Evolutionary conservation across 1,140 invertebrate species (phyloP).

Genomic region (Hypsibius dujardini): DNA sequence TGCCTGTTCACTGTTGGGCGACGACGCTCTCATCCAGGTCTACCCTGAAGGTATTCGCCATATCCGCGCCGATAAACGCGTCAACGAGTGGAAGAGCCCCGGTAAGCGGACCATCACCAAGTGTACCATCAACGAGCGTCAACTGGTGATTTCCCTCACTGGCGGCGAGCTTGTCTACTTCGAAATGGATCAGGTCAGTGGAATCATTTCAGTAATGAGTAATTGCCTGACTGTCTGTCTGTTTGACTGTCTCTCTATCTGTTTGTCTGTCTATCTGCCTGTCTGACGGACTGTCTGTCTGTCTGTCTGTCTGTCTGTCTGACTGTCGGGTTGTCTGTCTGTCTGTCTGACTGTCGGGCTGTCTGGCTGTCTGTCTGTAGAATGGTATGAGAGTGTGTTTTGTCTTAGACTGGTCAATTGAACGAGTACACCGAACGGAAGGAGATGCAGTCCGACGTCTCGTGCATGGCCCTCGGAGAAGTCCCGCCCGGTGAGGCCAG

Average conservation of each 20-base stretch:
- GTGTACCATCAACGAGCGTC: conserved; percentile 93
- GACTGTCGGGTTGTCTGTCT: too few relatives aligned
- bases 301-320: too few relatives aligned
- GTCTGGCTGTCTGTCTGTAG: too few relatives aligned
- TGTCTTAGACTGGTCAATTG: conserved; percentile 69
- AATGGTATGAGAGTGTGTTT: too few relatives aligned
- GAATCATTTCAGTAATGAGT: too few relatives aligned
- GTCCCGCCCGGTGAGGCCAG: conserved; percentile 85
- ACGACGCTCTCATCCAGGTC: conserved; percentile 90
- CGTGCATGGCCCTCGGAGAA: conserved; percentile 92
- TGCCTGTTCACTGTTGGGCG: conserved; percentile 85
- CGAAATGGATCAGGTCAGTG: conserved; percentile 91
- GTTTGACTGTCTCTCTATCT: conserved; percentile 3
- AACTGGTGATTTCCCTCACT: conserved; percentile 91
- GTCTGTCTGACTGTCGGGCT: too few relatives aligned
- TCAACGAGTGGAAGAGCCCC: conserved; percentile 97
- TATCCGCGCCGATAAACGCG: conserved; percentile 85
- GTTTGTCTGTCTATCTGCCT: too few relatives aligned
- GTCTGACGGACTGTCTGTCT: too few relatives aligned
- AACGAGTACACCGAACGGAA: conserved; percentile 95
- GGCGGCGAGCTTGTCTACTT: conserved; percentile 98
- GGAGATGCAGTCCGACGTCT: conserved; percentile 85
- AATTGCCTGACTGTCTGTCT: too few relatives aligned
- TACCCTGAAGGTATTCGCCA: conserved; percentile 98
- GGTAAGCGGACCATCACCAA: conserved; percentile 90